phyloP scores from a whole-genome alignment of 2,888 invertebrate species.

The Odontocerum albicorne region DNA sequence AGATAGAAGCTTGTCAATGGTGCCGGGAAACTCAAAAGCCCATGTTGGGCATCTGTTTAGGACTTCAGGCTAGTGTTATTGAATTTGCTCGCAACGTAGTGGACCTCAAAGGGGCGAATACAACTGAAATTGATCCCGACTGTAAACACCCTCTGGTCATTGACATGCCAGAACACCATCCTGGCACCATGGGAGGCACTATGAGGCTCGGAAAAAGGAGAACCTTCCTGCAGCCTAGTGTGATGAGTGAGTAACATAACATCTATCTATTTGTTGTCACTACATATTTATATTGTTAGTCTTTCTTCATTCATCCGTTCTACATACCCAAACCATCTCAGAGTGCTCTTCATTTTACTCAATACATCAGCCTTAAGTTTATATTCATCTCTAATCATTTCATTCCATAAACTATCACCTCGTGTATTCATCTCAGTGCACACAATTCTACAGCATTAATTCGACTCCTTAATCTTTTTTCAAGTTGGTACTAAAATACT shows the following conservation, averaged over 20 bases:
- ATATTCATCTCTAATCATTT: no score
- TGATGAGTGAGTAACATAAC: constrained; percentile 61
- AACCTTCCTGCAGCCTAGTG: constrained; percentile 73
- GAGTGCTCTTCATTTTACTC: no score
- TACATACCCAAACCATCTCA: no score
- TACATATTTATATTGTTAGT: no score
- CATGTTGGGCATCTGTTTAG: constrained; percentile 95
- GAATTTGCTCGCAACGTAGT: constrained; percentile 91
- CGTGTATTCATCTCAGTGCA: no score
- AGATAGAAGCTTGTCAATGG: constrained; percentile 91
- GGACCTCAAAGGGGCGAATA: constrained; percentile 75
- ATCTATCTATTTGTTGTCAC: no score
- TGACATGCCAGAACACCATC: constrained; percentile 98
- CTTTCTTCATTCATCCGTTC: no score
- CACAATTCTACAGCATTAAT: no score
- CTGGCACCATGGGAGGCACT: constrained; percentile 92
- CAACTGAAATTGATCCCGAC: constrained; percentile 79
- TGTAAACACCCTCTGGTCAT: constrained; percentile 83
- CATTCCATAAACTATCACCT: no score
- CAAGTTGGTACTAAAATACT: no score
- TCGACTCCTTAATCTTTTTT: no score
- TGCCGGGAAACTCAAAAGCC: constrained; percentile 89
- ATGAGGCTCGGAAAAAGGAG: constrained; percentile 96
- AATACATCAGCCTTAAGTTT: no score
- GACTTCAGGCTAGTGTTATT: constrained; percentile 94